Percentiles rank a stretch among this genome's conserved stretches.
phyloP scores from a whole-genome alignment of 2,113 vertebrate species.

The Gracilinanus agilis region DNA sequence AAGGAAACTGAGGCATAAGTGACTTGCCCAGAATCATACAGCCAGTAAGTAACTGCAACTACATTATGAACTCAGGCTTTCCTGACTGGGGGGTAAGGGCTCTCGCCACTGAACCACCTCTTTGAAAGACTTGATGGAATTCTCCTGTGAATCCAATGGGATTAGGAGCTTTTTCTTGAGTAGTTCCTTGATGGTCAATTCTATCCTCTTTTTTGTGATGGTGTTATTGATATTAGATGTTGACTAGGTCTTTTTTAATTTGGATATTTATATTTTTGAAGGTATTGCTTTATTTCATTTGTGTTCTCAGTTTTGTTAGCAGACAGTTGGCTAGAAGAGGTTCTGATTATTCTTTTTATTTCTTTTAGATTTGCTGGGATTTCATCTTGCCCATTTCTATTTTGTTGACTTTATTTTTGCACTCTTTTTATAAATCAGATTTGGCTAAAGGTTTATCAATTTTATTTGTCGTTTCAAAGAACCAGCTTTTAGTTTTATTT shows the following conservation, averaged over 20 bases:
- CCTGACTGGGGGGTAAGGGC: neutral
- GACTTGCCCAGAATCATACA: too few relatives aligned
- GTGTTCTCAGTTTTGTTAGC: neutral
- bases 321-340: neutral
- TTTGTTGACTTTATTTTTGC: neutral
- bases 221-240: neutral
- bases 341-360: neutral
- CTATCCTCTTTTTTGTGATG: neutral
- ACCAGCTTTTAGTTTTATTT: neutral
- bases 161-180: neutral
- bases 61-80: neutral
- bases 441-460: neutral
- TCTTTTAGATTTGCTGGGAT: neutral
- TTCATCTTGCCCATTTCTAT: neutral
- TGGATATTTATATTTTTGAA: neutral
- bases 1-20: too few relatives aligned
- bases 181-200: neutral
- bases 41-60: neutral
- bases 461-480: neutral
- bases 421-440: neutral
- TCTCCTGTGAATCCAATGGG: neutral
- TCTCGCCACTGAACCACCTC: neutral
- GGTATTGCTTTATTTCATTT: neutral
- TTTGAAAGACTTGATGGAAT: neutral
- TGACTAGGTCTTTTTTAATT: neutral